Evolutionary conservation across 2,888 invertebrate genomes (phyloP).

Genomic region (Lymantria monacha): DNA sequence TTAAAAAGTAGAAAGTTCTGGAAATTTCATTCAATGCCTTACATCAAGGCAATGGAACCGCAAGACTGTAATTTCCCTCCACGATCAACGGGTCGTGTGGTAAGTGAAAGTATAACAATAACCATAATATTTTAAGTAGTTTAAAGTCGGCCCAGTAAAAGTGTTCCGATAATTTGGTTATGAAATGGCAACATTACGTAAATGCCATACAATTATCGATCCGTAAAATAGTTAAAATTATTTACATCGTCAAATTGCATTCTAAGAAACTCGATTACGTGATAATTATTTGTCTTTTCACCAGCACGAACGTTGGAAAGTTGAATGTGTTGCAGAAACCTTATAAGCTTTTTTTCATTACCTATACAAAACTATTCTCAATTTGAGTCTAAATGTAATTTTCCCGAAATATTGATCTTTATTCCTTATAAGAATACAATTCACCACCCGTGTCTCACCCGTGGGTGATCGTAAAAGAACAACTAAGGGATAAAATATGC

Average conservation of each 20-base stretch:
- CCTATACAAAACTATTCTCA: no score
- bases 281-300: no score
- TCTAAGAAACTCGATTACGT: background rate
- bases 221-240: background rate
- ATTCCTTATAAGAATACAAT: no score
- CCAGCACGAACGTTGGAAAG: no score
- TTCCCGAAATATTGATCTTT: no score
- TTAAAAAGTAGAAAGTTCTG: background rate
- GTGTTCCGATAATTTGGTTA: constrained; percentile 6
- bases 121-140: background rate
- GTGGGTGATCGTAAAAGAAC: no score
- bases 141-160: constrained; percentile 5
- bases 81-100: constrained; percentile 5
- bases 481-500: no score
- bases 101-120: constrained; percentile 12
- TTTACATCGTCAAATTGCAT: background rate
- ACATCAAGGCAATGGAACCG: background rate
- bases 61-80: background rate
- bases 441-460: no score
- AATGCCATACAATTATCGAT: background rate
- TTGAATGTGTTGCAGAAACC: no score
- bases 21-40: background rate
- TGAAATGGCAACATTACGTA: constrained; percentile 9
- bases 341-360: no score
- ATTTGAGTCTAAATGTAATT: no score